These are phyloP conservation scores for Spinus pinus DNA, from an alignment of 2,797 vertebrate species.

Conservation along the genomic window DNA sequence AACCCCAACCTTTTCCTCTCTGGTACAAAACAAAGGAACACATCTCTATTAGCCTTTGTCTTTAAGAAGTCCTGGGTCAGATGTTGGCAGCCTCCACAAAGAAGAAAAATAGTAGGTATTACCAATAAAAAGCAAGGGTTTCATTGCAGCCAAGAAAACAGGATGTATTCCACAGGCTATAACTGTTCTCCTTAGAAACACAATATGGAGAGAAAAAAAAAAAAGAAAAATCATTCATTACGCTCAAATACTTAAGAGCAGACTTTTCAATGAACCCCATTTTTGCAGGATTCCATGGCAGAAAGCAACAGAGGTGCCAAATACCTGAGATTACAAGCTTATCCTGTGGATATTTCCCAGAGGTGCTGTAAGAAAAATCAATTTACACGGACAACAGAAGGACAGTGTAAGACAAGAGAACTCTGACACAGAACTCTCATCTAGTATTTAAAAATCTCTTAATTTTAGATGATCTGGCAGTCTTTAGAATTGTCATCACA, in stretches of 20 bases:
- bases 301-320: conserved; percentile 29
- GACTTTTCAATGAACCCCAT: background rate
- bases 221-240: background rate
- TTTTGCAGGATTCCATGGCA: background rate
- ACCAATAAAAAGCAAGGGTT: background rate
- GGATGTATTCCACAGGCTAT: conserved; percentile 14
- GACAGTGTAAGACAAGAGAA: background rate
- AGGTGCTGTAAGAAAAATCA: background rate
- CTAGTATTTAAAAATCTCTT: background rate
- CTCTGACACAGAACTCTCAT: background rate
- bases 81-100: background rate
- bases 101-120: background rate
- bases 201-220: background rate
- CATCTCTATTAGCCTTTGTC: conserved; percentile 14
- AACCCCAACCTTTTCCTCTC: background rate
- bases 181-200: conserved; percentile 13
- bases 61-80: conserved; percentile 37
- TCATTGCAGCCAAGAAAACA: background rate
- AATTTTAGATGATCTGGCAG: background rate
- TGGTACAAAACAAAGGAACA: conserved; percentile 34
- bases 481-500: background rate
- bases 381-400: background rate
- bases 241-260: background rate
- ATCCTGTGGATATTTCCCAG: conserved; percentile 38
- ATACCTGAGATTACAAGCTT: conserved; percentile 29